phyloP scores from a whole-genome alignment of 2,113 vertebrate genomes.

The Ciconia stormi region DNA sequence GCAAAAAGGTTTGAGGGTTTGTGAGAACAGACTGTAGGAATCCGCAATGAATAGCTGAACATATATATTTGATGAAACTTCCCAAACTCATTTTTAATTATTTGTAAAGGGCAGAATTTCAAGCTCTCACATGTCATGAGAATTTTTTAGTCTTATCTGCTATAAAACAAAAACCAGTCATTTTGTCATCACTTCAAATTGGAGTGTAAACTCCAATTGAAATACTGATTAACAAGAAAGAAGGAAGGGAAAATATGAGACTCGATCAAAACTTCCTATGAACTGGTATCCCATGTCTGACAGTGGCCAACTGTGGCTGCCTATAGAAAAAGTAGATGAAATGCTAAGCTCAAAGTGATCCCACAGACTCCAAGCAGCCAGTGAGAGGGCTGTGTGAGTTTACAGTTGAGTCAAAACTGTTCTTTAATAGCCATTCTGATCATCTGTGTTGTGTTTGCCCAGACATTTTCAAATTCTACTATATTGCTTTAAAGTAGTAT shows the following conservation, averaged over 20 bases:
- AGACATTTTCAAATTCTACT: neutral
- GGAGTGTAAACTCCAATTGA: neutral
- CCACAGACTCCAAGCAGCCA: neutral
- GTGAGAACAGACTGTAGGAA: neutral
- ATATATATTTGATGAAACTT: neutral
- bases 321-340: neutral
- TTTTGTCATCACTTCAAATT: neutral
- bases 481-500: neutral
- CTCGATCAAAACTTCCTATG: neutral
- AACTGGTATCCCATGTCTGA: neutral
- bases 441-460: neutral
- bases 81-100: neutral
- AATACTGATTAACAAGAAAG: neutral
- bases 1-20: neutral
- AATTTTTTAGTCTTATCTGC: neutral
- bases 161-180: neutral
- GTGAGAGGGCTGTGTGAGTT: neutral
- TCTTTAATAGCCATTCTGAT: neutral
- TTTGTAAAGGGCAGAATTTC: neutral
- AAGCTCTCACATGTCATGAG: rapidly evolving
- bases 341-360: neutral
- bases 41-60: neutral
- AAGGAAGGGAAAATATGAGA: neutral
- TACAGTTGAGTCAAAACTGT: neutral
- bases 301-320: neutral